Base-by-base conservation (phyloP, 2,797 vertebrate genomes). In the Emydoidea blandingii region DNA sequence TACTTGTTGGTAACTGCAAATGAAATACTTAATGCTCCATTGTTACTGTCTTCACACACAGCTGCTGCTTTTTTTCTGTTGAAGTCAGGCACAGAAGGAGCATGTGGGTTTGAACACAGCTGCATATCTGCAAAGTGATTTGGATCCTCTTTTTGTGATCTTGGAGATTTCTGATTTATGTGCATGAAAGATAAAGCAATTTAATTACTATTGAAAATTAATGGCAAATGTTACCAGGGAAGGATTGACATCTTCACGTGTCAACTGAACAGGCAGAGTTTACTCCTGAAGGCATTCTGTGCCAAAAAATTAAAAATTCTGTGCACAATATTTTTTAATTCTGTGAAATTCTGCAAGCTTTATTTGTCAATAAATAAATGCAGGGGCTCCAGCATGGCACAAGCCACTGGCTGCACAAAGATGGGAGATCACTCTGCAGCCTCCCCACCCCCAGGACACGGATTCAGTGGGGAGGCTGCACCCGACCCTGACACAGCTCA, bases 41-140 rank as follows among this genome's bases (percentile, higher is more conserved):
- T 91, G n/a, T 87, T 94, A 21, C 34, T 94, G 72, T 87, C 89
- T 81, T 91, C 54, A 19, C 65, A 23, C 56, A 90, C 85, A 90
- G 86, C 82, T 74, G 84, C 59, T 37, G 57, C 89, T 95, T 89
- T 81, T 81, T 89, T 87, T 88, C 78, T 94, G 59, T 88, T 93
- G 80, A 89, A 86, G 86, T 87, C 79, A 79, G 87, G 59, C 83
- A 49, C 44, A 89, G 82, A 93, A 90, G 52, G 59, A 88, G 87
- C 82, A 90, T 91, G 88, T 92, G 88, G 92, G 80, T 86, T 94
- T 95, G 79, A 94, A 74, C 59, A 34, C 87, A 94, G 83, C 89
- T 92, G 83, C 21, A 1, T 88, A 37, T 81, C 82, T 85, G 79
- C 87, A 94, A 84, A 96, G 88, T 0, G 1, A 68, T 18, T 12